phyloP scores from a whole-genome alignment of 2,888 invertebrate genomes.

The Drosophila siamana region DNA sequence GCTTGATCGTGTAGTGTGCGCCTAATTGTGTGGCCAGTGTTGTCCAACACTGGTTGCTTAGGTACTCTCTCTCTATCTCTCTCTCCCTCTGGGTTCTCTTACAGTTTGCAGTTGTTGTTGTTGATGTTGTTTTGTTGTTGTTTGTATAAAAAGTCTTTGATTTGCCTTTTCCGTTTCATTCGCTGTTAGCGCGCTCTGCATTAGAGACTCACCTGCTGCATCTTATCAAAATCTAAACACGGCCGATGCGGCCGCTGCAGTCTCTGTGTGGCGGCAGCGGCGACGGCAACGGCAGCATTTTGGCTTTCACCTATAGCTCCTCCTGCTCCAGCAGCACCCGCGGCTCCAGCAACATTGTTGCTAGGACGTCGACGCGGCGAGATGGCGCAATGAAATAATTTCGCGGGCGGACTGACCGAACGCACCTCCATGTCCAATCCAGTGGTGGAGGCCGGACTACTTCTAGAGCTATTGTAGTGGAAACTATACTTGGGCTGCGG shows the following conservation, averaged over 20 bases:
- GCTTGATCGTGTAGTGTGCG: conserved; percentile 52
- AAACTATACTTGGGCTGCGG: conserved; percentile 85
- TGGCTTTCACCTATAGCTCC: conserved; percentile 23
- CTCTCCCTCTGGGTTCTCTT: conserved; percentile 10
- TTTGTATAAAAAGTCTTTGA: conserved; percentile 78
- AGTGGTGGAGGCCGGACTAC: conserved; percentile 85
- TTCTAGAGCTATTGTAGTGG: conserved; percentile 84
- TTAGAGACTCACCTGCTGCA: conserved; percentile 93
- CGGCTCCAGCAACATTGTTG: conserved; percentile 49
- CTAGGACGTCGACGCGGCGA: conserved; percentile 87
- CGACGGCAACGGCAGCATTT: conserved; percentile 49
- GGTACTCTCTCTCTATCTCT: conserved; percentile 50
- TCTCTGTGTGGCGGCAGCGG: conserved; percentile 83
- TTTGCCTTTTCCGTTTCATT: conserved; percentile 58
- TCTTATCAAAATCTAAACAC: conserved; percentile 97
- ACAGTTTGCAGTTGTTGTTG: conserved; percentile 51
- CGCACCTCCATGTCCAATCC: conserved; percentile 85
- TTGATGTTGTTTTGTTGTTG: conserved; percentile 46
- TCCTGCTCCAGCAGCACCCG: conserved; percentile 17
- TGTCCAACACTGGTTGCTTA: conserved; percentile 35
- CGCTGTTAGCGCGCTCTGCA: conserved; percentile 77
- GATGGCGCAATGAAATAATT: conserved; percentile 87
- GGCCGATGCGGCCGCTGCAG: conserved; percentile 91
- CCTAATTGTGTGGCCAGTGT: conserved; percentile 49
- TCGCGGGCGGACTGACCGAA: conserved; percentile 86